Evolutionary conservation across 2,888 invertebrate genomes (phyloP).

Genomic region (Dryocosmus kuriphilus): DNA sequence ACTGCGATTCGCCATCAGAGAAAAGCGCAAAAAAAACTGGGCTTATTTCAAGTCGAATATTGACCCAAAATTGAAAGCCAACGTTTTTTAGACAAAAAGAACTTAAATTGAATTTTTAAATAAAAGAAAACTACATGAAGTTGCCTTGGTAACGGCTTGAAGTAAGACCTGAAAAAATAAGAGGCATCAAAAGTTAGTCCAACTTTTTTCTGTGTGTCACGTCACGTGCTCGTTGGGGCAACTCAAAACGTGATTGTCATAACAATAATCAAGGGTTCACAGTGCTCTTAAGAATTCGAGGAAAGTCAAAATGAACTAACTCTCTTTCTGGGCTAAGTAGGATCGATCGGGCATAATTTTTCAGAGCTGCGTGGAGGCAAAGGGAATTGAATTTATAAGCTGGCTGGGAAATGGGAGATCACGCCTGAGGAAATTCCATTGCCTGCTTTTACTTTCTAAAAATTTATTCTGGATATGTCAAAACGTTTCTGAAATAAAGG

Average conservation of each 20-base stretch:
- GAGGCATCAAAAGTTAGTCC: no score
- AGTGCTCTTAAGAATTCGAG: slow-evolving; percentile 3
- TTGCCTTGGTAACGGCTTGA: no score
- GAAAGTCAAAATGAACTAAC: slow-evolving; percentile 40
- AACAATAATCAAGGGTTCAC: slow-evolving; percentile 46
- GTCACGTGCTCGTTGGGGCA: slow-evolving; percentile 21
- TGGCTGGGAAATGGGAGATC: slow-evolving; percentile 45
- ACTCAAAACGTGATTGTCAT: slow-evolving; percentile 60
- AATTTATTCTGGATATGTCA: background rate
- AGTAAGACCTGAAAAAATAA: no score
- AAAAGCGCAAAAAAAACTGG: no score
- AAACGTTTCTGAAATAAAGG: background rate
- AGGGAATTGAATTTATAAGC: slow-evolving; percentile 45
- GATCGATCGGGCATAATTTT: slow-evolving; percentile 1
- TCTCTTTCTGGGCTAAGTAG: background rate
- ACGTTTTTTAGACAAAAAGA: no score
- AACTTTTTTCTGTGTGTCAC: background rate
- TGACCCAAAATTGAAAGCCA: no score
- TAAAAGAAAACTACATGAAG: no score
- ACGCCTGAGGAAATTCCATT: slow-evolving; percentile 19
- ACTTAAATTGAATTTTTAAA: no score
- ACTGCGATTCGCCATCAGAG: background rate
- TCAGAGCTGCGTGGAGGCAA: background rate
- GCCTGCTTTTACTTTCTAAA: background rate
- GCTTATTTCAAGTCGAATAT: no score